These are phyloP conservation scores for Dicentrarchus labrax DNA, from an alignment of 2,113 vertebrate species.

Conservation along the genomic window DNA sequence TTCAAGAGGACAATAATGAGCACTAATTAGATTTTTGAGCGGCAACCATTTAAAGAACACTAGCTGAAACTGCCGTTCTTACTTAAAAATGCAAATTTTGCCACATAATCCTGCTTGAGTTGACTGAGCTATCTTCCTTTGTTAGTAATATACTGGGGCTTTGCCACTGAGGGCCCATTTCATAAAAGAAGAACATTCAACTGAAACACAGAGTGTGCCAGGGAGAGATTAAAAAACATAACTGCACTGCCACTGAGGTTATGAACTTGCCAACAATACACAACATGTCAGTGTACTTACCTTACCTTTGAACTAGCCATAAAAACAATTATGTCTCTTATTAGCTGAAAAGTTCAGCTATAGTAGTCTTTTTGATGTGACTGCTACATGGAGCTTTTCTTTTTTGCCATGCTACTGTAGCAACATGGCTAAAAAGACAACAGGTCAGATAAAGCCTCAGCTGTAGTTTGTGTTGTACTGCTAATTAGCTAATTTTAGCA, in stretches of 20 bases:
- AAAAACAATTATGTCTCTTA: background rate
- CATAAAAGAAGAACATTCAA: conserved; percentile 7
- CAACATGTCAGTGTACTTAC: background rate
- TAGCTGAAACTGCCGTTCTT: conserved; percentile 38
- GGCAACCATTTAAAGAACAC: conserved; percentile 38
- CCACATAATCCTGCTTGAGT: conserved; percentile 41
- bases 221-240: background rate
- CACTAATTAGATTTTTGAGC: conserved; percentile 61
- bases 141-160: conserved; percentile 20
- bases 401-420: no score
- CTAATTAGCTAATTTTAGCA: background rate
- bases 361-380: background rate
- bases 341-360: background rate
- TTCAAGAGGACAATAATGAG: conserved; percentile 64
- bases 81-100: conserved; percentile 56
- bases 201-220: background rate
- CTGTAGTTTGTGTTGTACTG: background rate
- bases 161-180: conserved; percentile 35
- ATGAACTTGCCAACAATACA: background rate
- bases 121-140: conserved; percentile 22
- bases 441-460: background rate
- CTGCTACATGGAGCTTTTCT: background rate
- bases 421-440: no score
- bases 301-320: background rate
- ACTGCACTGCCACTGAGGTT: background rate